Evolutionary conservation across 2,113 vertebrate genomes (phyloP).

Genomic region (Myocastor coypus): DNA sequence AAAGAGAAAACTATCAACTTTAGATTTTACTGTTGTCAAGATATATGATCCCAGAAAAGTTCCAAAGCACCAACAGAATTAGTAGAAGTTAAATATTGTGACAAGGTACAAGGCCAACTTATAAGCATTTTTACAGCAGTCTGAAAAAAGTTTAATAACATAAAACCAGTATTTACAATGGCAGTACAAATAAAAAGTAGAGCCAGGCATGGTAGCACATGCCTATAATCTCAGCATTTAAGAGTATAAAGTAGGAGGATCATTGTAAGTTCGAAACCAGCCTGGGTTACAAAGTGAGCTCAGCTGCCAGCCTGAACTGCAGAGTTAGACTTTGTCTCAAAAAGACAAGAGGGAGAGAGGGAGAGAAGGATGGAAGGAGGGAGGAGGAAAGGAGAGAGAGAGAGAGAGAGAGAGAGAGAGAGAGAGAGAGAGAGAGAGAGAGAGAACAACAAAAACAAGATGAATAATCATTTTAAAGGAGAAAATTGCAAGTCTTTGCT

Average conservation of each 20-base stretch:
- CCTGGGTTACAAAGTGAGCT: too few relatives aligned
- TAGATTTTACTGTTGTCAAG: not conserved
- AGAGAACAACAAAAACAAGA: too few relatives aligned
- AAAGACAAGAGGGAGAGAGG: too few relatives aligned
- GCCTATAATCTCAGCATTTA: too few relatives aligned
- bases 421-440: too few relatives aligned
- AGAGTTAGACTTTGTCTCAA: too few relatives aligned
- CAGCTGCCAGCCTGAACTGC: too few relatives aligned
- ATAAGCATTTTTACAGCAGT: not conserved
- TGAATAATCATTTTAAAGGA: not conserved
- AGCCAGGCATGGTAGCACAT: too few relatives aligned
- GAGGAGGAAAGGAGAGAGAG: too few relatives aligned
- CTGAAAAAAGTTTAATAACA: not conserved
- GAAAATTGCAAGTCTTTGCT: not conserved
- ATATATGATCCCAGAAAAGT: slow-evolving; percentile 15
- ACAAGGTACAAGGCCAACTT: not conserved
- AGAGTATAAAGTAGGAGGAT: too few relatives aligned
- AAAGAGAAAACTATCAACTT: not conserved
- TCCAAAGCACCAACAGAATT: not conserved
- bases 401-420: too few relatives aligned
- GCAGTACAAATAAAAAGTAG: not conserved
- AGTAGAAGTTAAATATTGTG: not conserved
- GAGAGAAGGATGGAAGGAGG: fast-evolving
- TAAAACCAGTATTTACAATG: not conserved
- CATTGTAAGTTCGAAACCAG: too few relatives aligned